Percentiles rank a stretch among this genome's conserved stretches.
phyloP scores from a whole-genome alignment of 2,113 vertebrate species.

The Phylloscopus trochilus region DNA sequence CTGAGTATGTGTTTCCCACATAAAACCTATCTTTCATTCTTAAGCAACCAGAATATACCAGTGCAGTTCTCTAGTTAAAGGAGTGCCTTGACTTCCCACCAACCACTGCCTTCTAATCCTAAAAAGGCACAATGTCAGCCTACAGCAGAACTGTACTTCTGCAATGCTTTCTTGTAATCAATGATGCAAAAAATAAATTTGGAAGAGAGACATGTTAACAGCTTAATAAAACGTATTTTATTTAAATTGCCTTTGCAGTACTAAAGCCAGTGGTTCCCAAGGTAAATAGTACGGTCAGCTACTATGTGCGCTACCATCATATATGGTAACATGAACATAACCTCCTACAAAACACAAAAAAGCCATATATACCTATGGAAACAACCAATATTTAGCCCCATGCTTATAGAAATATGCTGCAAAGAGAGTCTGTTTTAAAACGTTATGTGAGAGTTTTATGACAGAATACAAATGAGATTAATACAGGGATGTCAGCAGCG shows the following conservation, averaged over 20 bases:
- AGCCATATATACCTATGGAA: not conserved
- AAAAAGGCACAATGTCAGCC: not conserved
- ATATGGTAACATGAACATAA: not conserved
- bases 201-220: not conserved
- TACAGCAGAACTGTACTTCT: not conserved
- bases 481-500: slow-evolving; percentile 55
- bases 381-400: not conserved
- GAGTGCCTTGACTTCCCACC: not conserved
- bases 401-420: not conserved
- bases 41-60: not conserved
- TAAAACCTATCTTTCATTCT: not conserved
- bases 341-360: not conserved
- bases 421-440: not conserved
- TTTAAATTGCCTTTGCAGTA: not conserved
- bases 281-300: not conserved
- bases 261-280: not conserved
- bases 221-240: not conserved
- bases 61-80: not conserved
- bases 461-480: slow-evolving; percentile 57
- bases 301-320: not conserved
- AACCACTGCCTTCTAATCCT: not conserved
- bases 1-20: not conserved
- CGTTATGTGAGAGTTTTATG: not conserved
- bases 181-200: not conserved
- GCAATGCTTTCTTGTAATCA: not conserved